Evolutionary conservation across 2,888 invertebrate genomes (phyloP).

Genomic region (Melanostoma scalare): DNA sequence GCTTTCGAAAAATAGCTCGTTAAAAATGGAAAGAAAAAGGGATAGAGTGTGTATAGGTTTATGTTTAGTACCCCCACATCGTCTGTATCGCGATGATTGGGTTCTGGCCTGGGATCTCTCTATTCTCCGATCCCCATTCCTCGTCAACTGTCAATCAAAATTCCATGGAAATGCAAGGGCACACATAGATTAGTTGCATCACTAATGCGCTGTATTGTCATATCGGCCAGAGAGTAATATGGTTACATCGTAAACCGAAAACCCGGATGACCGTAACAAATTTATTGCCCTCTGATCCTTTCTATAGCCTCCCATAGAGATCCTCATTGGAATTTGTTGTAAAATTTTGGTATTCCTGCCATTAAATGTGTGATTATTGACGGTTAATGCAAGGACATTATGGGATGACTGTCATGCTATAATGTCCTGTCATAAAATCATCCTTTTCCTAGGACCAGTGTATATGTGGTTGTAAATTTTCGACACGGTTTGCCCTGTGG

Average conservation of each 20-base stretch:
- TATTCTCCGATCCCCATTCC: not conserved
- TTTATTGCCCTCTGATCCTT: slow-evolving; percentile 49
- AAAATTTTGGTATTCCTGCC: slow-evolving; percentile 35
- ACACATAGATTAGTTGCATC: slow-evolving; percentile 52
- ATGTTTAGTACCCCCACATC: not conserved
- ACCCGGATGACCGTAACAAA: slow-evolving; percentile 64
- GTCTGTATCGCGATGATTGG: too few species aligned
- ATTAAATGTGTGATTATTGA: slow-evolving; percentile 69
- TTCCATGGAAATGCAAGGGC: slow-evolving; percentile 47
- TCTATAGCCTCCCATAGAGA: not conserved
- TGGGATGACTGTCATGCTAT: slow-evolving; percentile 61
- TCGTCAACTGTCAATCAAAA: slow-evolving; percentile 61
- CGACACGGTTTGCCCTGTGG: slow-evolving; percentile 23
- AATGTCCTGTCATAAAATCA: slow-evolving; percentile 65
- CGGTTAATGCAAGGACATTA: slow-evolving; percentile 64
- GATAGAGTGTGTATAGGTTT: not conserved
- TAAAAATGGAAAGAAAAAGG: slow-evolving; percentile 55
- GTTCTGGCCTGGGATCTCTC: too few species aligned
- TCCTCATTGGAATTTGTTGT: slow-evolving; percentile 7
- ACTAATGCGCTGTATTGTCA: slow-evolving; percentile 61
- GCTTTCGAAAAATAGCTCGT: slow-evolving; percentile 48
- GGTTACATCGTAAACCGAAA: slow-evolving; percentile 54
- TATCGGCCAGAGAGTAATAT: slow-evolving; percentile 35
- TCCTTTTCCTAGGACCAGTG: slow-evolving; percentile 15
- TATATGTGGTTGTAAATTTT: slow-evolving; percentile 52